Conservation (phyloP, 1,140 invertebrate genomes). For the Drosophila pachea region DNA sequence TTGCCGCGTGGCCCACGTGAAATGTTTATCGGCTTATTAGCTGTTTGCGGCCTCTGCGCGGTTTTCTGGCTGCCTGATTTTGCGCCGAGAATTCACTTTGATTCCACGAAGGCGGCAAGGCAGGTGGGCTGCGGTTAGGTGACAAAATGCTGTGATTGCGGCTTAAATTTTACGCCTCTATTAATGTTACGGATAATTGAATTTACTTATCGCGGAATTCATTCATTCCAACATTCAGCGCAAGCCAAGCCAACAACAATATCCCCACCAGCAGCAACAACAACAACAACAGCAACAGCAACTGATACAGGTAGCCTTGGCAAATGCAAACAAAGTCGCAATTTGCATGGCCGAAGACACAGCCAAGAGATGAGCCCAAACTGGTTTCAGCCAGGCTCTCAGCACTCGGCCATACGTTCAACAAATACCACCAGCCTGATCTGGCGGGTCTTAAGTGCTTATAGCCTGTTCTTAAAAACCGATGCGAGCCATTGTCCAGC, state of each 20-base stretch:
- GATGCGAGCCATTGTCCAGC: slow-evolving; percentile 2
- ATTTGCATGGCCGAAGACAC: slow-evolving; percentile 27
- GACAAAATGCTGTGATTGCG: slow-evolving; percentile 49
- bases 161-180: slow-evolving; percentile 76
- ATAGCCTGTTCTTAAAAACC: slow-evolving; percentile 14
- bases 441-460: slow-evolving; percentile 24
- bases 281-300: slow-evolving; percentile 17
- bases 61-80: slow-evolving; percentile 14
- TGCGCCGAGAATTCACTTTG: slow-evolving; percentile 59
- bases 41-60: slow-evolving; percentile 22
- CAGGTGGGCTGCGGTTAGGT: slow-evolving; percentile 52
- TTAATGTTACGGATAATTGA: slow-evolving; percentile 75
- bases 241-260: slow-evolving; percentile 43
- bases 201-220: slow-evolving; percentile 75
- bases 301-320: slow-evolving; percentile 14
- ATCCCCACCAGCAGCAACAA: slow-evolving; percentile 5
- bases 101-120: slow-evolving; percentile 57
- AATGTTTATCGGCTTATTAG: slow-evolving; percentile 64
- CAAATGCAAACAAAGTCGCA: slow-evolving; percentile 18
- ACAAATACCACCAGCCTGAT: slow-evolving; percentile 2
- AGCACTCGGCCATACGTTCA: background rate
- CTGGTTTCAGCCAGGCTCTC: slow-evolving; percentile 22
- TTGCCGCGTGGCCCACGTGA: slow-evolving; percentile 46
- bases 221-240: slow-evolving; percentile 67
- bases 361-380: slow-evolving; percentile 30